Evolutionary conservation across 2,797 vertebrate genomes (phyloP), one percentile per base, ranked within the genome.

Genomic region (Eleutherodactylus coqui): DNA sequence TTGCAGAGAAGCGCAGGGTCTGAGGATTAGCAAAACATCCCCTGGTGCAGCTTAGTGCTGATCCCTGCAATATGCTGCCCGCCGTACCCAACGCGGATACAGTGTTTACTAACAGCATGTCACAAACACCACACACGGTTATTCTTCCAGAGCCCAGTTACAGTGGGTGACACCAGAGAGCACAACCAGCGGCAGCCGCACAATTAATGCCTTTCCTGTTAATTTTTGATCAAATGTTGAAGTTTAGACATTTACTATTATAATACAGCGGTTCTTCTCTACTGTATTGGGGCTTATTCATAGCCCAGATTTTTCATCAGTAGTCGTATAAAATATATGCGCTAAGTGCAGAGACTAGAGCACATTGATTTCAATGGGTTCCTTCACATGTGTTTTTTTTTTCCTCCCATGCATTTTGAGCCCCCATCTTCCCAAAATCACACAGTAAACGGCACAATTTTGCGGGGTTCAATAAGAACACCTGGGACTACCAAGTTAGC

Each of bases 1-100:
- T 95, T 93, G 93, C 90, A 90, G 90, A 89, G 89, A 90, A 93
- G 92, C 92, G 92, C 92, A 91, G 92, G 91, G 89, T 89, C 88
- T 89, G 87, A 90, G 92, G 93, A 93, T 95, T 95, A 94, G 88
- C 89, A 91, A 91, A 89, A 90, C 2, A 91, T 91, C 91, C 92
- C 92, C 70, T 83, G 82, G 81, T 49, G 41, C 76, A 84, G 86
- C 75, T 87, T 83, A 79, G 64, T 21, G 43, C 69, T 87, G 82
- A 87, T 84, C 82, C 86, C 55, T 75, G 69, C 76, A 79, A 72
- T 78, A 75, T 80, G 76, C 82, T 43, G 82, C 34, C 41, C 49
- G 82, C 58, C 64, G 32, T 87, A 80, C 75, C 29, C 79, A 79
- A 78, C 53, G n/a, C 36, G 14, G 79, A 29, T 72, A 21, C 13